phyloP scores from a whole-genome alignment of 2,113 vertebrate genomes.

The Notarius quadriscutis region DNA sequence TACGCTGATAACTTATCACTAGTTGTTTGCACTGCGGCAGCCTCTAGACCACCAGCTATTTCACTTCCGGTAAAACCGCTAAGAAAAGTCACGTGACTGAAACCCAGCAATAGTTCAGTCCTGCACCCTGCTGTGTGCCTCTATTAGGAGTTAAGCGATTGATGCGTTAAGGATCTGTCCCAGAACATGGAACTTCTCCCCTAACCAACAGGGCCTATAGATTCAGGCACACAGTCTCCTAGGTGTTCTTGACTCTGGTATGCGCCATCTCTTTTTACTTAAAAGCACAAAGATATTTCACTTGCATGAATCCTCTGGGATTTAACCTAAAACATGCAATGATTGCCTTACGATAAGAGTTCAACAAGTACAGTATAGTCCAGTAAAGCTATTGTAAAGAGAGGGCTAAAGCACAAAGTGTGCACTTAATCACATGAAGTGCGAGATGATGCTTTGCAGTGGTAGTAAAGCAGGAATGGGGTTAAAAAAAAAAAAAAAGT shows the following conservation, averaged over 20 bases:
- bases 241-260: neutral
- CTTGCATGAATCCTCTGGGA: neutral
- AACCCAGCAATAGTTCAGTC: neutral
- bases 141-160: constrained; percentile 17
- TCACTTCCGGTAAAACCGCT: no score
- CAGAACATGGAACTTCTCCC: constrained; percentile 5
- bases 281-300: neutral
- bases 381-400: constrained; percentile 35
- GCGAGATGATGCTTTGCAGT: constrained; percentile 54
- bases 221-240: constrained; percentile 14
- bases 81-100: no score
- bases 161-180: constrained; percentile 5
- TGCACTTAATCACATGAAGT: constrained; percentile 65
- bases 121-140: neutral
- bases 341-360: neutral
- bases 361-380: constrained; percentile 29
- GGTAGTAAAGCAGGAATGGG: constrained; percentile 21
- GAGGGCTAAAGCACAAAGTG: constrained; percentile 56
- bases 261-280: neutral
- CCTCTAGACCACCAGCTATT: no score
- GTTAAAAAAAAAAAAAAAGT: neutral
- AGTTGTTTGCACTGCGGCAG: no score
- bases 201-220: constrained; percentile 8
- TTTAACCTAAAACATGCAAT: neutral
- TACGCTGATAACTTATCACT: no score